Evolutionary conservation across 2,888 invertebrate genomes (phyloP).

Genomic region (Hydrotaea cyrtoneurina): DNA sequence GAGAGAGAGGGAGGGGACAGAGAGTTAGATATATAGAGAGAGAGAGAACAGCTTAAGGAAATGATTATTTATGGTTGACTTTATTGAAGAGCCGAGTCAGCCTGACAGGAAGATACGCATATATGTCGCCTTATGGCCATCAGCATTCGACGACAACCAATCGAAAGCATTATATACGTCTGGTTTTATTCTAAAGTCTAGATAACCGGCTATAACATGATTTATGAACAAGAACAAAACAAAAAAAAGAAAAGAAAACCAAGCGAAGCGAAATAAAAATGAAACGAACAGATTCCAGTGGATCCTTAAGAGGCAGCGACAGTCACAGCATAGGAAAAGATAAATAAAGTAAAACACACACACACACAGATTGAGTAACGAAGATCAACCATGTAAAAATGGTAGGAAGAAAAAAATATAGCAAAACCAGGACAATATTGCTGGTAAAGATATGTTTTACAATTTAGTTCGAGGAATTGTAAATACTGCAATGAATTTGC

Average conservation of each 20-base stretch:
- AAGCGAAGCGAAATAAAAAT: no score
- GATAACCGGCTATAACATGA: constrained; percentile 12
- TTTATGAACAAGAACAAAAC: neutral
- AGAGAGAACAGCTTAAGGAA: constrained; percentile 12
- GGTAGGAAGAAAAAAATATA: no score
- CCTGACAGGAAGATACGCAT: neutral
- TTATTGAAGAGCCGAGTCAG: constrained; percentile 12
- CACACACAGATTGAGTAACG: neutral
- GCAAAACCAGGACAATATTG: no score
- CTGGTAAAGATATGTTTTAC: no score
- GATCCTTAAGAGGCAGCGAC: no score
- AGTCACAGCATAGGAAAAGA: neutral
- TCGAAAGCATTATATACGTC: neutral
- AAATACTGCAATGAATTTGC: no score
- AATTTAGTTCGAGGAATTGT: no score
- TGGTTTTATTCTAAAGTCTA: constrained; percentile 10
- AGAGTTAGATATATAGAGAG: no score
- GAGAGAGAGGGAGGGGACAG: no score
- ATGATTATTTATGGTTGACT: constrained; percentile 34
- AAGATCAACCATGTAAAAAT: neutral
- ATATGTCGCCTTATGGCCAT: neutral
- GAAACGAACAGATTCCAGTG: no score
- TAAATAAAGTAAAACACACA: neutral
- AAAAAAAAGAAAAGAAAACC: no score
- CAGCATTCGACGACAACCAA: neutral